Percentiles rank a stretch among this genome's conserved stretches.
These are phyloP conservation scores for Harpalus rubripes DNA, from an alignment of 2,888 invertebrate genomes.

Conservation along the genomic window DNA sequence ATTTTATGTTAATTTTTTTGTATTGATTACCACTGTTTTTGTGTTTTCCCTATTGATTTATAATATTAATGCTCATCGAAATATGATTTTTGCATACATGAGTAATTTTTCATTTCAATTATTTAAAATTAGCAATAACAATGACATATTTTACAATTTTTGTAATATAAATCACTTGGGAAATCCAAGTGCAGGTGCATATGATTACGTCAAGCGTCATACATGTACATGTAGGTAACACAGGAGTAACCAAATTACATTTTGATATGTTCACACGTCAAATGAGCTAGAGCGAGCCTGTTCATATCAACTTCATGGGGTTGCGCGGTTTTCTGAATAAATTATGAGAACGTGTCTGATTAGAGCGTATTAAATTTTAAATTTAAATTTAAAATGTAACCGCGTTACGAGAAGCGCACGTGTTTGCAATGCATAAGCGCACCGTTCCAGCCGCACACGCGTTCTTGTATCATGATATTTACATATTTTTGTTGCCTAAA, in stretches of 20 bases:
- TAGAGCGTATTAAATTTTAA: conserved; percentile 63
- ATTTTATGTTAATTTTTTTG: too few relatives aligned
- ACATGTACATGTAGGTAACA: not conserved
- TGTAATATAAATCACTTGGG: conserved; percentile 34
- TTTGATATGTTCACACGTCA: conserved; percentile 61
- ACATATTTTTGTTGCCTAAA: conserved; percentile 42
- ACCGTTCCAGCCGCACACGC: not conserved
- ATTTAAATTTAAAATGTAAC: conserved; percentile 62
- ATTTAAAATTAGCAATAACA: conserved; percentile 20
- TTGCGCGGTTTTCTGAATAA: conserved; percentile 58
- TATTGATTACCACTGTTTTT: too few relatives aligned
- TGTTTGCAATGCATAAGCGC: conserved; percentile 33
- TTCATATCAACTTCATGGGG: conserved; percentile 46
- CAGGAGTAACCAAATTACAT: conserved; percentile 56
- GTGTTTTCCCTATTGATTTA: too few relatives aligned
- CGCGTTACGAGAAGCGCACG: conserved; percentile 34
- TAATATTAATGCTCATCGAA: not conserved
- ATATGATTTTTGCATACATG: not conserved
- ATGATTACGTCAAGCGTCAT: conserved; percentile 25
- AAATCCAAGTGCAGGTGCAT: conserved; percentile 25
- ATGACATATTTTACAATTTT: conserved; percentile 26
- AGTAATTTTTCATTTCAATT: not conserved
- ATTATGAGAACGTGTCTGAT: conserved; percentile 64
- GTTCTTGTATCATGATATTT: conserved; percentile 27
- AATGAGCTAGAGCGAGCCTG: conserved; percentile 8